Evolutionary conservation across 2,888 invertebrate genomes (phyloP).

Genomic region (Bursaphelenchus okinawaensis): DNA sequence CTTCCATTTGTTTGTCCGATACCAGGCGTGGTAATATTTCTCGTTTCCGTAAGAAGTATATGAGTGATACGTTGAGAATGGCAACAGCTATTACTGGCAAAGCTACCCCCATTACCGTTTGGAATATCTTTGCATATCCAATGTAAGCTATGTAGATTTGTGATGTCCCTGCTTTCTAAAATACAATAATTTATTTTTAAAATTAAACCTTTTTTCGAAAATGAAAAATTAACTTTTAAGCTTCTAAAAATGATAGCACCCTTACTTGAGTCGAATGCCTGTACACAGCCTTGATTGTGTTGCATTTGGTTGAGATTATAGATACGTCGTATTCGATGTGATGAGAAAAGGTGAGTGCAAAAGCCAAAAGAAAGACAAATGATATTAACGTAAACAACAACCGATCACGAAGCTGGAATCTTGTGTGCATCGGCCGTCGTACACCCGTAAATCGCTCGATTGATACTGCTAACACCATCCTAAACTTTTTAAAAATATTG

Average conservation of each 20-base stretch:
- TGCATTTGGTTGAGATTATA: constrained; percentile 16
- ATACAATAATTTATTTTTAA: background rate
- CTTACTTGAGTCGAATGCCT: constrained; percentile 19
- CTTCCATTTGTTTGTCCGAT: constrained; percentile 8
- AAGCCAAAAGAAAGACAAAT: constrained; percentile 24
- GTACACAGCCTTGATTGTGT: constrained; percentile 14
- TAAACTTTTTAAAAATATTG: too few species aligned
- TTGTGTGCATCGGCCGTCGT: constrained; percentile 44
- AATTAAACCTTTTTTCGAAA: background rate
- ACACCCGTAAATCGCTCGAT: constrained; percentile 50
- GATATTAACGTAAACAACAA: constrained; percentile 24
- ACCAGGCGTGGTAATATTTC: constrained; percentile 25
- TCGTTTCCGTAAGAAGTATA: constrained; percentile 32
- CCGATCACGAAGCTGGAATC: constrained; percentile 28
- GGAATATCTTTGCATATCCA: constrained; percentile 15
- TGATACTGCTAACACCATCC: constrained; percentile 51
- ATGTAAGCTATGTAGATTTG: constrained; percentile 15
- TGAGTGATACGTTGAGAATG: constrained; percentile 32
- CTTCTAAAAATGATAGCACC: too few species aligned
- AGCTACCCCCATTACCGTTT: constrained; percentile 23
- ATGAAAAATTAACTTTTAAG: too few species aligned
- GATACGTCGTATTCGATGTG: constrained; percentile 30
- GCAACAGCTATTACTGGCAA: constrained; percentile 35
- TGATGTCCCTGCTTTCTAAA: constrained; percentile 8
- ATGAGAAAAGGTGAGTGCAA: constrained; percentile 29